A percentile compares a stretch with the other conserved stretches of the same genome.
Evolutionary conservation across 2,888 invertebrate species (phyloP).

Genomic region (Eristalinus sepulchralis): DNA sequence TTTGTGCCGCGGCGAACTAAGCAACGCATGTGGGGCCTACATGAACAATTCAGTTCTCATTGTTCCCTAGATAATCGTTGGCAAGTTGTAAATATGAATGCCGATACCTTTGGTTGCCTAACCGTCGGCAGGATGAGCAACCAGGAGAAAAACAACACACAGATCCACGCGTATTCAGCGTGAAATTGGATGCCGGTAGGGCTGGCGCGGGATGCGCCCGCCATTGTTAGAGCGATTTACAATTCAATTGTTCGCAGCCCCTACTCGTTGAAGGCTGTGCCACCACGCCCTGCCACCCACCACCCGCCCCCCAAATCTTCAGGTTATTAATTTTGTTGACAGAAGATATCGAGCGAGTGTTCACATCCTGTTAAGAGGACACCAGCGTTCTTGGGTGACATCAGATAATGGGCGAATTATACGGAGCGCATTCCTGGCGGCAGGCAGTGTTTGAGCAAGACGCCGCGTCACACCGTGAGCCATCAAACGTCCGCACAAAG

Average conservation of each 20-base stretch:
- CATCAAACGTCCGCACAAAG: not conserved
- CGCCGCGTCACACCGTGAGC: not conserved
- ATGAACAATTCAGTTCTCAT: conserved; percentile 35
- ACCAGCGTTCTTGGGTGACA: not conserved
- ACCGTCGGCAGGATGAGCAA: not conserved
- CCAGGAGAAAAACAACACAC: not conserved
- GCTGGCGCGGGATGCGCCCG: not conserved
- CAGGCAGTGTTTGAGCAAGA: not conserved
- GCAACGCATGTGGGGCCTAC: not conserved
- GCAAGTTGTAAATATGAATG: not conserved
- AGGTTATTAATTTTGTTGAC: not conserved
- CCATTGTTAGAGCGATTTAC: conserved; percentile 13
- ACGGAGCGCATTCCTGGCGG: not conserved
- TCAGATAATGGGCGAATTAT: not conserved
- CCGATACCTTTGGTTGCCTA: not conserved
- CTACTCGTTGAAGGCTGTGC: not conserved
- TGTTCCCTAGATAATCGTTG: conserved; percentile 28
- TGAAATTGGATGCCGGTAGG: not conserved
- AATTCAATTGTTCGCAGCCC: conserved; percentile 14
- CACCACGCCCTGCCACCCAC: not conserved
- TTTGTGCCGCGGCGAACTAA: not conserved
- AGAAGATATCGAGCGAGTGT: conserved; percentile 13
- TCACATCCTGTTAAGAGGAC: conserved; percentile 23
- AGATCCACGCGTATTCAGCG: not conserved
- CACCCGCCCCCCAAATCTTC: not conserved